Evolutionary conservation across 1,140 invertebrate genomes (phyloP), one percentile per base, ranked within the genome.

Genomic region (Sarcophaga bullata): DNA sequence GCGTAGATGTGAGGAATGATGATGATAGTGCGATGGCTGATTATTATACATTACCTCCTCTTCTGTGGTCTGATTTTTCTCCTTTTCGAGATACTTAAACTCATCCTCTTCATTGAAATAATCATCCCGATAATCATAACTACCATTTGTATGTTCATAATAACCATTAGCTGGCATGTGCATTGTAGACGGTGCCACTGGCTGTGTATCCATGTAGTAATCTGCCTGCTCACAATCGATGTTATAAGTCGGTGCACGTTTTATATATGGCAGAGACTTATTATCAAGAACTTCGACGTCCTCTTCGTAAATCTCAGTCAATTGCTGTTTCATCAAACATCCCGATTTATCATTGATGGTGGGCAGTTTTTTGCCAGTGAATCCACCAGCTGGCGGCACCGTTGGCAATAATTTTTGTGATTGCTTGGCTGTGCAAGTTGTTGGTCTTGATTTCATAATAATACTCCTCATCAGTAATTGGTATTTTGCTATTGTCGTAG

Each of bases 41-140:
- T 75, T 81, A 80, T 82, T 82, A 84, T 84, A 46, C 13, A 47
- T 47, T 49, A 86, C 80, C 50, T 37, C 25, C 25, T 37, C 25
- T 4, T 37, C 25, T 88, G 84, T 83, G 80, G 68, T 85, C 80
- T 84, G 73, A 82, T 87, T 85, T 80, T 91, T 87, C 85, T 90
- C 86, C 85, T 91, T 83, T 86, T 90, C 86, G 49, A 87, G 84
- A 82, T 90, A 90, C 81, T 88, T 87, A 72, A 87, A 87, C 76
- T 90, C 89, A 83, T 88, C 86, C 73, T 91, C 90, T 84, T 90
- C 89, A 49, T 91, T 90, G 76, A 90, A 88, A 82, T 88, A 91
- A 84, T 91, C 90, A 76, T 91, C 89, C 15, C 86, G 88, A 85
- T 88, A 88, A 83, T 90, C 85, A 86, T 90, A 89, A 84, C 87